These are phyloP conservation scores for Acromyrmex heyeri DNA, from an alignment of 1,140 invertebrate genomes.

Conservation along the genomic window DNA sequence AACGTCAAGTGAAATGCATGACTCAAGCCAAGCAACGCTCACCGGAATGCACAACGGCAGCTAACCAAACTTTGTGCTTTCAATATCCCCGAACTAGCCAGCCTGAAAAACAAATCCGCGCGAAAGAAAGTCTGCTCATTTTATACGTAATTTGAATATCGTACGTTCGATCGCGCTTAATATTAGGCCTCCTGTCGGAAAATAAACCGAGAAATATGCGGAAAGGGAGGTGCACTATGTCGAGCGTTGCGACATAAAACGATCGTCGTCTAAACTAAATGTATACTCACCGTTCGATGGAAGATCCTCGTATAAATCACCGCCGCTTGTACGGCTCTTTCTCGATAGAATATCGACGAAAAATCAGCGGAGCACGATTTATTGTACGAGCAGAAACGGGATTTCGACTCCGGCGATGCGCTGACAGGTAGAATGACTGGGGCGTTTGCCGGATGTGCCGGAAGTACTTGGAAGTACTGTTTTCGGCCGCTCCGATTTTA, in stretches of 20 bases:
- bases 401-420: constrained; percentile 37
- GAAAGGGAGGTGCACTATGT: not conserved
- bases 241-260: not conserved
- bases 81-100: not conserved
- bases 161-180: not conserved
- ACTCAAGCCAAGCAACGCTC: constrained; percentile 23
- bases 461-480: constrained; percentile 73
- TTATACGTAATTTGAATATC: not conserved
- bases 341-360: constrained; percentile 20
- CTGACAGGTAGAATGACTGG: constrained; percentile 57
- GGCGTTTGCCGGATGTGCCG: constrained; percentile 82
- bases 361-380: constrained; percentile 41
- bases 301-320: not conserved
- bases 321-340: not conserved
- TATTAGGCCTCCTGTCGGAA: not conserved
- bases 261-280: not conserved
- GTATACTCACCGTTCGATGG: constrained; percentile 53
- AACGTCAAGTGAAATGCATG: constrained; percentile 23
- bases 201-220: not conserved
- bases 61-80: constrained; percentile 29
- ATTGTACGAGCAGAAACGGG: not conserved
- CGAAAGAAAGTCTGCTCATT: not conserved
- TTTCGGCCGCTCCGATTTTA: constrained; percentile 34
- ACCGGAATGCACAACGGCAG: not conserved
- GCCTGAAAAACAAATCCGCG: not conserved